Base-by-base conservation (phyloP, 2,113 vertebrate genomes). In the Narcine bancroftii region DNA sequence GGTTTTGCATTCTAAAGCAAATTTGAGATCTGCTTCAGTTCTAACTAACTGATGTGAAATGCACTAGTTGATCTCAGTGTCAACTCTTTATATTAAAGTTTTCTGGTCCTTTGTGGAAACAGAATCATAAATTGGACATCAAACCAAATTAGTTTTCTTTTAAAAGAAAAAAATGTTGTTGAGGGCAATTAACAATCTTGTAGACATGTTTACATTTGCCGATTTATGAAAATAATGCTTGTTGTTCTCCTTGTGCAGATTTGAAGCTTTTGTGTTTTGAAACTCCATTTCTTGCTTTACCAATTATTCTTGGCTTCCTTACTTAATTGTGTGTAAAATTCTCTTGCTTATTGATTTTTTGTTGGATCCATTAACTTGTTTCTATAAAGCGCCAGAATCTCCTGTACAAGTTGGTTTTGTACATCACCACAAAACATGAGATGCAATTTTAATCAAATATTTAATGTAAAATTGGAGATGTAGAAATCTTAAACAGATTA, bases 341-440 rank as follows among this genome's bases (percentile, higher is more conserved):
- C 81, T 36, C 53, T 36, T 85, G 53, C 36, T 85, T 56, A 60
- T 87, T 87, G 81, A 87, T 87, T 87, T n/a, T 87, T 60, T n/a
- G 13, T 36, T 29, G 60, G 53, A 33, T 60, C 56, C 33, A 87
- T 36, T 87, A 63, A 87, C 15, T 50, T 56, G 56, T 0, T 56
- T 87, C 81, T 36, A 53, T 87, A 63, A 60, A 87, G 50, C 81
- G n/a, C 19, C 53, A 87, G 53, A 87, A 87, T 87, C 33, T 87
- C n/a, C 60, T 36, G 7, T 56, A 11, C 17, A 33, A 83, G 81
- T 6, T 85, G 56, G 11, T 60, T 87, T 60, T 87, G 17, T 87
- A 56, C 21, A 87, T 87, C 81, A 87, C 15, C 13, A 87, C 33
- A 60, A 87, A n/a, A 69, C 39, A 56, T 53, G 60, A 33, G 33